Evolutionary conservation across 2,888 invertebrate species (phyloP).

Genomic region (Rotaria sp.): DNA sequence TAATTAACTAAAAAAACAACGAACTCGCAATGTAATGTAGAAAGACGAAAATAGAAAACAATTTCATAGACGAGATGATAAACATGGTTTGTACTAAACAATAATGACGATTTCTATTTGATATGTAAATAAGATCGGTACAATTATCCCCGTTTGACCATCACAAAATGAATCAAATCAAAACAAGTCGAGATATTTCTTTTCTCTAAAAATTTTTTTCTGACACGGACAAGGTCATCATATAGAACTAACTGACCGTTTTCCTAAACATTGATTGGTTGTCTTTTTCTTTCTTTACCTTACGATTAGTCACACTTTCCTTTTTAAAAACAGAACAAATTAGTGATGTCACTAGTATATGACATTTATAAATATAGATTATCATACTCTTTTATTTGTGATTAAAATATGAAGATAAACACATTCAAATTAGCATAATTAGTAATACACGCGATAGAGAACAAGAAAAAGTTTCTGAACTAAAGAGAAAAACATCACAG

Average conservation of each 20-base stretch:
- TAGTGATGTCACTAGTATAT: not conserved
- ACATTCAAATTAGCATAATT: too few relatives aligned
- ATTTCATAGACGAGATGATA: not conserved
- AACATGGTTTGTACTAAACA: not conserved
- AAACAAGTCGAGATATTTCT: not conserved
- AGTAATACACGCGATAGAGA: too few relatives aligned
- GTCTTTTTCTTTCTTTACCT: not conserved
- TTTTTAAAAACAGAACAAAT: not conserved
- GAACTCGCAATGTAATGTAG: not conserved
- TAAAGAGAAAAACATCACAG: too few relatives aligned
- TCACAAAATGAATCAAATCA: not conserved
- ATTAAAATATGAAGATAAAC: not conserved
- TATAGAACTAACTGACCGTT: not conserved
- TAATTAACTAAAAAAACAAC: not conserved
- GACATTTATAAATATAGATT: not conserved
- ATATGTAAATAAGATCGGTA: not conserved
- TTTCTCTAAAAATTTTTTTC: not conserved
- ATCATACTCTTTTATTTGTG: not conserved
- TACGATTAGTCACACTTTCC: not conserved
- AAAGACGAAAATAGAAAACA: not conserved
- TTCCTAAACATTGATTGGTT: not conserved
- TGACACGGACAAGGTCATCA: not conserved
- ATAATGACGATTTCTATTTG: not conserved
- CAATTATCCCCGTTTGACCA: not conserved
- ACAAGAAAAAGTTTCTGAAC: too few relatives aligned